These are phyloP conservation scores for Biston betularia DNA, from an alignment of 2,888 invertebrate genomes.

Conservation along the genomic window DNA sequence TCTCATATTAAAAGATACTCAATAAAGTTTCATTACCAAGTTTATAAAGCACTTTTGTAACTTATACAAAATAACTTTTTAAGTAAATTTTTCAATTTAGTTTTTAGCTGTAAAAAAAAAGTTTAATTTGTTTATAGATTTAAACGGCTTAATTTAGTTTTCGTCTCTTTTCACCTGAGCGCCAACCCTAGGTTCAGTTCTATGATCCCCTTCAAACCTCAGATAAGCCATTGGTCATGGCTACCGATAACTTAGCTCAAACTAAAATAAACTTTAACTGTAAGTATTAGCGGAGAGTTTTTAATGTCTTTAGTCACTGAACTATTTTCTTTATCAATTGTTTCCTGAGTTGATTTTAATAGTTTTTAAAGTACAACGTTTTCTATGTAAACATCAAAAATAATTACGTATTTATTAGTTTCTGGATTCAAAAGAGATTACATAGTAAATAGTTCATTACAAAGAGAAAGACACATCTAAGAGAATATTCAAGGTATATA, in stretches of 20 bases:
- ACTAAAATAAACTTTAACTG: slow-evolving; percentile 5
- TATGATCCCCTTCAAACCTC: slow-evolving; percentile 21
- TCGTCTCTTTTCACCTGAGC: slow-evolving; percentile 1
- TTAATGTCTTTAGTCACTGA: not conserved
- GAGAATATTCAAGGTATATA: no score
- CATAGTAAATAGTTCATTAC: no score
- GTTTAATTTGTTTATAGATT: not conserved
- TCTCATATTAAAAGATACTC: not conserved
- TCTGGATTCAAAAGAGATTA: no score
- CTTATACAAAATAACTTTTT: not conserved
- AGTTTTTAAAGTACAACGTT: not conserved
- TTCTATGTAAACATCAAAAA: no score
- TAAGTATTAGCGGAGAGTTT: not conserved
- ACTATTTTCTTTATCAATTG: slow-evolving; percentile 10
- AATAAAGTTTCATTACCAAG: not conserved
- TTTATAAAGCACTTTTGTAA: not conserved
- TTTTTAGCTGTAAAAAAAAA: not conserved
- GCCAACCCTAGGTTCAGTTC: slow-evolving; percentile 25
- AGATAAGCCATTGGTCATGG: slow-evolving; percentile 29
- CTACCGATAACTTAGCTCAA: slow-evolving; percentile 6
- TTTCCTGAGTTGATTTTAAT: slow-evolving; percentile 10
- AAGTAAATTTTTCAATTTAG: no score
- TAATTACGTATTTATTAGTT: no score
- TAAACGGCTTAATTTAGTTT: not conserved
- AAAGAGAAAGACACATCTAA: no score